Base-by-base conservation (phyloP, 2,888 invertebrate genomes). In the Oligia fasciuncula region DNA sequence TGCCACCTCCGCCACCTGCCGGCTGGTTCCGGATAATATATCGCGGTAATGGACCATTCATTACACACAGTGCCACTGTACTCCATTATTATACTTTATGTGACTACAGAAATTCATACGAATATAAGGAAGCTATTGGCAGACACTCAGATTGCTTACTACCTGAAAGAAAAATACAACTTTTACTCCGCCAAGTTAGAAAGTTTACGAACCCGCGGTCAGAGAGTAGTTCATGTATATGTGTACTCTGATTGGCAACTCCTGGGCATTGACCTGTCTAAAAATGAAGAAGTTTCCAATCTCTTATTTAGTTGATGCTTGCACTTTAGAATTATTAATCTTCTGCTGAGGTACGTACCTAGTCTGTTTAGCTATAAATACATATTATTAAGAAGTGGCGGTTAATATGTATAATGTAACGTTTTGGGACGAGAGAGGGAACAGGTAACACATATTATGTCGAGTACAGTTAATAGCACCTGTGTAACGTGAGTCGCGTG, bases 11-110 rank as follows among this genome's bases (percentile, higher is more conserved):
- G 40, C 76, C 29, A 51, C 43, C 57, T 57, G 40, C 40, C 40
- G 74, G 17, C 46, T 46, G 76, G 17, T n/a, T 17, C 80, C 73
- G 66, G 80, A 70, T 60, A 60, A 70, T 84, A 73, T 43, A 73
- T 67, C 80, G 80, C 79, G 73, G 73, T 87, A 88, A 90, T 88
- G 87, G 89, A 73, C 85, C 89, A 89, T 90, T 89, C 83, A 84
- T 90, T 87, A 79, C 83, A 81, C 86, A 35, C 72, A 49, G 29
- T 23, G 66, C 49, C 73, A 13, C 63, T 65, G 65, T 72, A 74
- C 54, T 51, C 71, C 54, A 78, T 73, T 73, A 65, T 65, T 69
- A 69, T 73, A 62, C 17, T 81, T 60, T 65, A 43, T 51, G 54
- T 68, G 57, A 65, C 35, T 69, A 69, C 29, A 35, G 8, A 19